These are phyloP conservation scores for Holothuria leucospilota DNA, from an alignment of 53 echinoderm and acorn worm genomes.

Conservation along the genomic window DNA sequence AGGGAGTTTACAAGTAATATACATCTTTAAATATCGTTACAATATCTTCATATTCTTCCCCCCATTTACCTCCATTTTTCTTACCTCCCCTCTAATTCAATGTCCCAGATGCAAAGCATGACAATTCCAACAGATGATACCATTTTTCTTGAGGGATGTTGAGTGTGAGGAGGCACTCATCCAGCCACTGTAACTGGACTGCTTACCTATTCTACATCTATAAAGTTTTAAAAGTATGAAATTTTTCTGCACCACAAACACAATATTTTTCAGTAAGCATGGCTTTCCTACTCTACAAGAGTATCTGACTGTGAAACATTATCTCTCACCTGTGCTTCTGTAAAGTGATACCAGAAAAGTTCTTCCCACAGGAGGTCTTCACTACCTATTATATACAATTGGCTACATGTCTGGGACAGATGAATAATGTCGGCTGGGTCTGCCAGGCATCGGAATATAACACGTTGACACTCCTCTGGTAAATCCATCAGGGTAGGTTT, in stretches of 20 bases:
- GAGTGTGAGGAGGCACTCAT: too few relatives aligned
- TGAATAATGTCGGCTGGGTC: slow-evolving; percentile 22
- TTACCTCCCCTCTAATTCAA: too few relatives aligned
- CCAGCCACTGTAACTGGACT: too few relatives aligned
- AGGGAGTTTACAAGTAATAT: too few relatives aligned
- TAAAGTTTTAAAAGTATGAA: too few relatives aligned
- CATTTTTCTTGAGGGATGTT: too few relatives aligned
- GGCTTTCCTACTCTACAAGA: neutral
- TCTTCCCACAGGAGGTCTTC: slow-evolving; percentile 2
- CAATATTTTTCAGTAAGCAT: neutral
- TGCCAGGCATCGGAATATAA: neutral
- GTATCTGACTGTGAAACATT: neutral
- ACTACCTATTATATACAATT: neutral
- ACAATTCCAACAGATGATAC: too few relatives aligned
- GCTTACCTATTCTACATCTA: too few relatives aligned
- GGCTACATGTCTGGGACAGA: slow-evolving; percentile 9
- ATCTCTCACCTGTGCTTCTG: slow-evolving; percentile 3
- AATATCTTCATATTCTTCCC: too few relatives aligned
- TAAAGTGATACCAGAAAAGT: slow-evolving; percentile 26
- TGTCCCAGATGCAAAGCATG: too few relatives aligned
- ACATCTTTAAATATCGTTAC: too few relatives aligned
- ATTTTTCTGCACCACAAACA: neutral
- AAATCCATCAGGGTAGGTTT: neutral
- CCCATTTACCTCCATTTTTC: too few relatives aligned
- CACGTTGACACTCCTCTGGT: slow-evolving; percentile 7